These are phyloP conservation scores for Chorisops tibialis DNA, from an alignment of 2,888 invertebrate species.

Conservation along the genomic window DNA sequence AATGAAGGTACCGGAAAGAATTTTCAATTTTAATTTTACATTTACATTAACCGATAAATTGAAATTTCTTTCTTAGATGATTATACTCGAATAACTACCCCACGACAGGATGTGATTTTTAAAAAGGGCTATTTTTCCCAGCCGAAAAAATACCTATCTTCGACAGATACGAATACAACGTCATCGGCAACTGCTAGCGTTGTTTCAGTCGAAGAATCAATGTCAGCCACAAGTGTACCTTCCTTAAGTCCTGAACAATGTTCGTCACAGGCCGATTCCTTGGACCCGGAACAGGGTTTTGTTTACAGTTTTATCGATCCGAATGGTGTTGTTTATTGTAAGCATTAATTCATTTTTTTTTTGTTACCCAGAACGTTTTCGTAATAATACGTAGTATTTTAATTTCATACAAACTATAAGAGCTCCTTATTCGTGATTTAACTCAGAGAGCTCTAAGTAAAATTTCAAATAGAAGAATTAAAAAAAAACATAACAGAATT, in stretches of 20 bases:
- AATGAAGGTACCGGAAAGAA: slow-evolving; percentile 37
- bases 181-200: slow-evolving; percentile 36
- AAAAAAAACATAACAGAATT: too few species aligned
- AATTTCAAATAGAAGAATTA: too few species aligned
- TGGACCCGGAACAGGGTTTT: slow-evolving; percentile 33
- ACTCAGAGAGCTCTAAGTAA: too few species aligned
- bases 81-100: slow-evolving; percentile 67
- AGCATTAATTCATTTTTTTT: slow-evolving; percentile 38
- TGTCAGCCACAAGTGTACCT: slow-evolving; percentile 33
- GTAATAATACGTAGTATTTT: not conserved
- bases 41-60: not conserved
- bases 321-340: slow-evolving; percentile 54
- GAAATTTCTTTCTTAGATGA: slow-evolving; percentile 54
- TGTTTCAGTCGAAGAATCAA: slow-evolving; percentile 36
- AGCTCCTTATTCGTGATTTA: too few species aligned
- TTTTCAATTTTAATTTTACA: not conserved
- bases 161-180: slow-evolving; percentile 34
- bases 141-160: slow-evolving; percentile 34
- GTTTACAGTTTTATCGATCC: slow-evolving; percentile 53
- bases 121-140: slow-evolving; percentile 65
- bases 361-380: not conserved
- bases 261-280: slow-evolving; percentile 31
- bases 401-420: too few species aligned
- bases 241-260: slow-evolving; percentile 36
- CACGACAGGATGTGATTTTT: slow-evolving; percentile 67